These are phyloP conservation scores for Aphrophora alni DNA, from an alignment of 2,888 invertebrate species.

Conservation along the genomic window DNA sequence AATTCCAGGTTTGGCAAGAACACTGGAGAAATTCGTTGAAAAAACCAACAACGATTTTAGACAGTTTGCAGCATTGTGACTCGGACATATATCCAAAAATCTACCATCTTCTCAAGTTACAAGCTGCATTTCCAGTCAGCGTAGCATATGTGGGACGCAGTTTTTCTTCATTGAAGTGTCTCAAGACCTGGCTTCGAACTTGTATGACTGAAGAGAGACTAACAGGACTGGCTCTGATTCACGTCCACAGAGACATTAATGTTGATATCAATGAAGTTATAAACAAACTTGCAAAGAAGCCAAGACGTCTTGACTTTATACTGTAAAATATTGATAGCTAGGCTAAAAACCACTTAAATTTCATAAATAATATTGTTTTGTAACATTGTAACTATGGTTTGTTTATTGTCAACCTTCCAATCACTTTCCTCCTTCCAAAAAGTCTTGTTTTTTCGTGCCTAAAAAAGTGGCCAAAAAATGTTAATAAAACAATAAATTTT, in stretches of 20 bases:
- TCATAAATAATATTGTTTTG: no score
- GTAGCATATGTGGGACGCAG: slow-evolving; percentile 47
- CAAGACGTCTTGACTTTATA: no score
- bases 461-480: no score
- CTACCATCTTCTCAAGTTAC: slow-evolving; percentile 42
- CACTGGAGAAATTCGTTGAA: slow-evolving; percentile 47
- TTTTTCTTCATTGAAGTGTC: slow-evolving; percentile 47
- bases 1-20: not conserved
- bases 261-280: slow-evolving; percentile 34
- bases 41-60: slow-evolving; percentile 43
- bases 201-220: slow-evolving; percentile 46
- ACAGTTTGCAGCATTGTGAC: slow-evolving; percentile 46
- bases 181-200: slow-evolving; percentile 48
- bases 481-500: no score
- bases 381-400: no score
- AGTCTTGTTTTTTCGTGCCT: no score
- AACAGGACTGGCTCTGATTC: slow-evolving; percentile 44
- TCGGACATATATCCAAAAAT: slow-evolving; percentile 46
- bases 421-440: no score
- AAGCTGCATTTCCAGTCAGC: slow-evolving; percentile 49
- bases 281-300: slow-evolving; percentile 39
- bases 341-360: no score
- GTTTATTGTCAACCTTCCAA: no score
- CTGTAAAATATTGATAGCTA: no score
- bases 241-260: slow-evolving; percentile 12